Base-by-base conservation (phyloP, 2,888 invertebrate genomes). In the Chrysolina haemoptera region DNA sequence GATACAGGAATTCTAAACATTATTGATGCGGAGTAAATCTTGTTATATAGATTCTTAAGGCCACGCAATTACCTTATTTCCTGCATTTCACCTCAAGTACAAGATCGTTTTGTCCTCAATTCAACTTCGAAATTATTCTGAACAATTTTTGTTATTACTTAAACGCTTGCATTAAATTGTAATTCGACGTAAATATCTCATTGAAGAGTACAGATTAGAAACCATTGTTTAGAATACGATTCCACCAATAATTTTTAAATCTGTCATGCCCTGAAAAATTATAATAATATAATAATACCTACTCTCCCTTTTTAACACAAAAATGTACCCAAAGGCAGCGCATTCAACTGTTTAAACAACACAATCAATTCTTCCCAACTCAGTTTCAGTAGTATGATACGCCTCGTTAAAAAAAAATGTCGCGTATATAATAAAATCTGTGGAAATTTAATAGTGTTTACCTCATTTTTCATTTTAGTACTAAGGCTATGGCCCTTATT, bases 171-270 rank as follows among this genome's bases (percentile, higher is more conserved):
- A 59, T n/a, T 35, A 59, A 59, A n/a, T 27, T 22, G 18, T 59
- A 27, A 59, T 59, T 59, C 27, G 59, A 59, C 59, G 35, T 59
- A 59, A 59, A 35, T 59, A 59, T 59, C 59, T 27, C 59, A 59
- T 59, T 59, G 35, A 59, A 53, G 27, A 27, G 35, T 16, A 35
- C 59, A 59, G 12, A 59, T 59, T 14, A 27, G 27, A 27, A 59
- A n/a, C 59, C 0, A 59, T 59, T 27, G 27, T 53, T 20, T 12
- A 12, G 1, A 53, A 53, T 11, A 53, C 53, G 9, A 16, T 9
- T 16, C 48, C 9, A 1, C 3, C 5, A 46, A 12, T 48, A 48
- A 16, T 48, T 35, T 35, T 35, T 35, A 6, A 35, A 8, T 35
- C 8, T 35, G 6, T 35, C 35, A 35, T 4, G 8, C 35, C 3